Evolutionary conservation across 2,888 invertebrate genomes (phyloP), one percentile per base, ranked within the genome.

Genomic region (Andrena praecox): DNA sequence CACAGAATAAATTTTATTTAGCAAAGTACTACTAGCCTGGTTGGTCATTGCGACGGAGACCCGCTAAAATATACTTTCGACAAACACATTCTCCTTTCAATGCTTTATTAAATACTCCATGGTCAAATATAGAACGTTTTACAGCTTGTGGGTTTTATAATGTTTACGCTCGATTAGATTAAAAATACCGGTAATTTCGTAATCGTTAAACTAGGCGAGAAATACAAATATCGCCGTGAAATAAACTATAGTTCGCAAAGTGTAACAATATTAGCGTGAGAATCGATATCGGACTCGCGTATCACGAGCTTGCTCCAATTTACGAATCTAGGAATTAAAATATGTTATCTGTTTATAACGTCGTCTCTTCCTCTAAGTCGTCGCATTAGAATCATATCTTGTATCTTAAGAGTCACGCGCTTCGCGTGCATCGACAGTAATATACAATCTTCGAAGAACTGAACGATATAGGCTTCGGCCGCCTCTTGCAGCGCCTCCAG

Each of bases 401-500:
- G 91, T 87, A 91, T 92, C 0, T 95, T 80, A 0, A 95, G 95
- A 42, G 42, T 42, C 0, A 95, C 92, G 2, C 95, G 92, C 24
- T 93, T 93, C 0, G 95, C 94, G 85, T 95, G 95, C 2, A 91
- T 68, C 0, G 95, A 91, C 12, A 95, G 91, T 66, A 94, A 77
- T 56, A 94, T 90, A 0, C 94, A 91, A 87, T 95, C 95, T 78
- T 95, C 93, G 54, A 95, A 94, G 20, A 95, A 93, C 83, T 94
- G 94, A 0, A 94, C 93, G 2, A 95, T 10, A 82, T 95, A 95
- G 82, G 94, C 92, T 90, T 95, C 95, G 0, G 93, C 74, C 1
- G 95, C 91, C 82, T 94, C 94, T 86, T 95, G 95, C 33, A 95
- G 76, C 0, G 95, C 95, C 80, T 92, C 89, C 16, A 95, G 69